Percentiles rank a stretch among this genome's conserved stretches.
These are phyloP conservation scores for Leptogaster cylindrica DNA, from an alignment of 2,888 invertebrate species.

Conservation along the genomic window DNA sequence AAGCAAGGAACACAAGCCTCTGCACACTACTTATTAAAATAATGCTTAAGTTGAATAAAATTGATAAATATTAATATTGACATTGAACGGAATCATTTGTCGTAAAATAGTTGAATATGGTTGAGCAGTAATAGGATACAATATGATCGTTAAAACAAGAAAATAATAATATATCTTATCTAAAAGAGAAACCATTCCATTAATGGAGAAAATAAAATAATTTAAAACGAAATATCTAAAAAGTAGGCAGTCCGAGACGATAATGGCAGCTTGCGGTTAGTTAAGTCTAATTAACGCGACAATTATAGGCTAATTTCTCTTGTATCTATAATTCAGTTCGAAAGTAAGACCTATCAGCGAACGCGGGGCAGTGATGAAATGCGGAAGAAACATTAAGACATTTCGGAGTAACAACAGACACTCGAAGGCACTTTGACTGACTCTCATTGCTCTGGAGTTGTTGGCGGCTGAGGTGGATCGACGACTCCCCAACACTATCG, in stretches of 20 bases:
- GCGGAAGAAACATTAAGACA: conserved; percentile 37
- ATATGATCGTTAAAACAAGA: too few relatives aligned
- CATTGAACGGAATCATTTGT: not conserved
- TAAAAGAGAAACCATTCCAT: not conserved
- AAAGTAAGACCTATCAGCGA: conserved; percentile 12
- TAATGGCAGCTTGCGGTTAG: conserved; percentile 27
- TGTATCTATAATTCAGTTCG: conserved; percentile 31
- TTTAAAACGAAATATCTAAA: conserved; percentile 11
- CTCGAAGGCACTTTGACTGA: conserved; percentile 5
- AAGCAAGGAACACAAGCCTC: conserved; percentile 5
- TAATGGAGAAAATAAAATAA: conserved; percentile 6
- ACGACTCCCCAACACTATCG: not conserved
- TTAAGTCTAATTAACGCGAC: conserved; percentile 1
- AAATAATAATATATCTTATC: not conserved
- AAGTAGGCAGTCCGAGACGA: conserved; percentile 4
- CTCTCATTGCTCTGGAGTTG: conserved; percentile 11
- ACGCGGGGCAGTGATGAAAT: conserved; percentile 25
- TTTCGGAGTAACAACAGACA: conserved; percentile 26
- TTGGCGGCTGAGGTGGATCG: not conserved
- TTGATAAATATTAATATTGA: not conserved
- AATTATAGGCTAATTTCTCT: conserved; percentile 20
- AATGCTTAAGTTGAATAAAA: not conserved
- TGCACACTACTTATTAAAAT: not conserved
- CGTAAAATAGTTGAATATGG: not conserved
- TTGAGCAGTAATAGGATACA: too few relatives aligned